Conservation (phyloP, 2,797 vertebrate genomes). For the Lophotriccus pileatus region DNA sequence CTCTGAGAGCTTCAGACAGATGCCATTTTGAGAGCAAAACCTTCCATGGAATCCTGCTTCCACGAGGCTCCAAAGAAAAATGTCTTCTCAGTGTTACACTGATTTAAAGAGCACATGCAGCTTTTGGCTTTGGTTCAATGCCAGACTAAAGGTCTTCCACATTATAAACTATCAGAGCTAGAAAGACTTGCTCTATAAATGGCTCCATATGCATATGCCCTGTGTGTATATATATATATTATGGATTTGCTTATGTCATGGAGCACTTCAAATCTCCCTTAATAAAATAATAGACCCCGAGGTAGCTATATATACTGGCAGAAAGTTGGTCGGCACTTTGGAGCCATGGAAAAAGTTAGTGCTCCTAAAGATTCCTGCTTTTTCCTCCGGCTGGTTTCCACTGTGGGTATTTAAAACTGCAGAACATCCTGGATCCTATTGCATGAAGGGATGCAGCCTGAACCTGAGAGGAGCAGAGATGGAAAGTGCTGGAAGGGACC, state of each 20-base stretch:
- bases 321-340: slow-evolving; percentile 22
- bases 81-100: background rate
- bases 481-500: background rate
- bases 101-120: background rate
- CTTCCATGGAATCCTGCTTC: background rate
- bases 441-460: background rate
- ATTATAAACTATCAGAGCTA: background rate
- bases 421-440: background rate
- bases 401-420: background rate
- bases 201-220: background rate
- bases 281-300: slow-evolving; percentile 53
- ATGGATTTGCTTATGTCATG: slow-evolving; percentile 12
- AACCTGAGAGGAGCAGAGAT: background rate
- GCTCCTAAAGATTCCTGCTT: background rate
- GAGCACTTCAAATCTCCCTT: slow-evolving; percentile 29
- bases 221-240: background rate
- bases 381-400: background rate
- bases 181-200: slow-evolving; percentile 23
- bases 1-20: background rate
- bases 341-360: slow-evolving; percentile 14
- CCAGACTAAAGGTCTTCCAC: slow-evolving; percentile 6
- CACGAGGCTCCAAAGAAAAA: background rate
- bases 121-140: background rate
- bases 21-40: background rate
- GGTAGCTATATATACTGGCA: slow-evolving; percentile 29